These are phyloP conservation scores for Chrysolina oricalcia DNA, from an alignment of 2,888 invertebrate species.

Conservation along the genomic window DNA sequence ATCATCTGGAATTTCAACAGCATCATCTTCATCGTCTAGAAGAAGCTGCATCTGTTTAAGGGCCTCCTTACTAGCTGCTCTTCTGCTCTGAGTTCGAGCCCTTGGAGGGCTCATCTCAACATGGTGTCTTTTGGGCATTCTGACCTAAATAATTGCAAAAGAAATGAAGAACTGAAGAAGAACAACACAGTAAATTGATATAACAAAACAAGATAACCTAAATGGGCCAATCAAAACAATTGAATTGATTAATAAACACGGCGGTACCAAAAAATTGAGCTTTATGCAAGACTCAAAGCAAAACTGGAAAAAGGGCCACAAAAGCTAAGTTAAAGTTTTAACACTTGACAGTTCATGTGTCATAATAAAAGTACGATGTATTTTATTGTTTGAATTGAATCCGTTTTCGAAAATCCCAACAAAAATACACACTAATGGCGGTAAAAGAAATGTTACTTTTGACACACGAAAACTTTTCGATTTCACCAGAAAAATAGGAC, in stretches of 20 bases:
- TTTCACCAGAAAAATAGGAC: constrained; percentile 25
- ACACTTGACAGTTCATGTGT: neutral
- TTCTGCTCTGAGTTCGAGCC: constrained; percentile 60
- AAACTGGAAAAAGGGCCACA: neutral
- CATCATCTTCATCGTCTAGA: constrained; percentile 68
- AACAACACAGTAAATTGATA: constrained; percentile 3
- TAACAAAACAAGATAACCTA: constrained; percentile 22
- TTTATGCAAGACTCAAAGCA: neutral
- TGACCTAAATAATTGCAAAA: constrained; percentile 42
- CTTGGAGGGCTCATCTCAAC: constrained; percentile 49
- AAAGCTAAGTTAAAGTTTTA: neutral
- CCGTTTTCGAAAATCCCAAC: neutral
- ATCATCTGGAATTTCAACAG: constrained; percentile 71
- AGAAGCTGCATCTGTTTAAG: constrained; percentile 68
- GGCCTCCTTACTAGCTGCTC: constrained; percentile 69
- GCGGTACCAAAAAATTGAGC: constrained; percentile 31
- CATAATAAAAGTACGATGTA: neutral
- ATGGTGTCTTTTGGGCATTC: constrained; percentile 62
- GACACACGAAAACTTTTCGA: constrained; percentile 41
- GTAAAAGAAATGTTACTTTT: constrained; percentile 39
- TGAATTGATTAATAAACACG: constrained; percentile 18
- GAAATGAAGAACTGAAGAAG: neutral
- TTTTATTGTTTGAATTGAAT: neutral
- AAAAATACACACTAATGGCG: constrained; percentile 40
- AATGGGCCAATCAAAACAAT: constrained; percentile 19